phyloP scores from a whole-genome alignment of 2,888 invertebrate genomes.

The Nemotelus pantherinus region DNA sequence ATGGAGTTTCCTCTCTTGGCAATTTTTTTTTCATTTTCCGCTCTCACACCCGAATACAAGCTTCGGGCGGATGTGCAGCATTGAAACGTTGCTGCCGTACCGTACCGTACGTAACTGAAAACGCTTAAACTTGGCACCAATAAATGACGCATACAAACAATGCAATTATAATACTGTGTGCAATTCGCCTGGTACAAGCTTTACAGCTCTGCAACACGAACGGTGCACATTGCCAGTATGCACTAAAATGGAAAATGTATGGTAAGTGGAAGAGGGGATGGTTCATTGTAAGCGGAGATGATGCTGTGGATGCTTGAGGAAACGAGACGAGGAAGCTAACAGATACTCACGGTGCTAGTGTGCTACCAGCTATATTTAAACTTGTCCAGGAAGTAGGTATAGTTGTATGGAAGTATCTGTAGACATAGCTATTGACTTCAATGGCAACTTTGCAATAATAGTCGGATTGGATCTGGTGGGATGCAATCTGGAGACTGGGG shows the following conservation, averaged over 20 bases:
- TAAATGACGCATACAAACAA: constrained; percentile 28
- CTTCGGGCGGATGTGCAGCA: neutral
- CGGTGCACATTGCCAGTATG: too few species aligned
- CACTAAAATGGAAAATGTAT: too few species aligned
- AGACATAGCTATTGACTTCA: too few species aligned
- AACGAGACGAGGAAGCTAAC: too few species aligned
- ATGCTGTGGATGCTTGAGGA: too few species aligned
- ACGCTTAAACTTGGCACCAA: constrained; percentile 33
- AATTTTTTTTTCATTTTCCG: neutral
- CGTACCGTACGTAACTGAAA: too few species aligned
- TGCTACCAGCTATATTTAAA: neutral
- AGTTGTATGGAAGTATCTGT: neutral
- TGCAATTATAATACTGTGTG: constrained; percentile 22
- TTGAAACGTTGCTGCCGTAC: neutral
- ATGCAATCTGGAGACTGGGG: too few species aligned
- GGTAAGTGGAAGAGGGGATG: too few species aligned
- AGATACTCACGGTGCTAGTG: neutral
- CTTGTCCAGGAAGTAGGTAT: constrained; percentile 10
- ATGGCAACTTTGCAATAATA: too few species aligned
- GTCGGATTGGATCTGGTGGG: too few species aligned
- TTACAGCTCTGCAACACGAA: neutral
- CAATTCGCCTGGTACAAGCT: neutral
- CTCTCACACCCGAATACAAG: neutral
- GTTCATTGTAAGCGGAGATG: too few species aligned
- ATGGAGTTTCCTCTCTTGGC: too few species aligned